Evolutionary conservation across 2,797 vertebrate species (phyloP).

Genomic region (Decapterus maruadsi): DNA sequence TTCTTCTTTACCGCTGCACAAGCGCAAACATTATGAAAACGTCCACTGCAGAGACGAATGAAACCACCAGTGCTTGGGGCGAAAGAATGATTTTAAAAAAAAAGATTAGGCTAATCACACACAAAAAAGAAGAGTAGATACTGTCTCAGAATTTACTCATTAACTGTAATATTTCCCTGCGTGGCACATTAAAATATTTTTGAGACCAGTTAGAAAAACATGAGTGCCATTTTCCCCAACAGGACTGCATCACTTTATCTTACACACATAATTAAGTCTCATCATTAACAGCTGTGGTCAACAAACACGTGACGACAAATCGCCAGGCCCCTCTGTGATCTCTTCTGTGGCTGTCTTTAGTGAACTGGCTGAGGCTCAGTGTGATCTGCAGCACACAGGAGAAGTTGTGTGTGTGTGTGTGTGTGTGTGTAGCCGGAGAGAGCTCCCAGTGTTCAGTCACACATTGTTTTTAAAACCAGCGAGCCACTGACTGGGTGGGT

Average conservation of each 20-base stretch:
- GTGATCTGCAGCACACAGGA: neutral
- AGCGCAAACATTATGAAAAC: neutral
- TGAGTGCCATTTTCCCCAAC: neutral
- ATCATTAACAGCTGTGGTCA: neutral
- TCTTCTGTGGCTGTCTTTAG: too few species aligned
- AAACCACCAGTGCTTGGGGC: too few species aligned
- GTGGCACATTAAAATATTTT: accelerated
- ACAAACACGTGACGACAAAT: neutral
- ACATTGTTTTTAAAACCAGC: conserved; percentile 60
- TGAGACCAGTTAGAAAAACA: neutral
- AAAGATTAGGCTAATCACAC: too few species aligned
- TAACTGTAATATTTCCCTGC: neutral
- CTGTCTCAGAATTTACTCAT: neutral
- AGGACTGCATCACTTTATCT: neutral
- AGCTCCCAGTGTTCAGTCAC: conserved; percentile 50
- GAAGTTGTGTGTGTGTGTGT: conserved; percentile 25
- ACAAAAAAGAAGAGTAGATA: too few species aligned
- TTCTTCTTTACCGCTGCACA: neutral
- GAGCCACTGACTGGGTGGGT: conserved; percentile 81
- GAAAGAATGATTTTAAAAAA: too few species aligned
- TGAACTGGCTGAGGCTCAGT: neutral
- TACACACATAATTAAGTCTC: neutral
- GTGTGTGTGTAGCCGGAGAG: conserved; percentile 14
- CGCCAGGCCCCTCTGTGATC: too few species aligned
- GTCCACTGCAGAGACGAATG: neutral